Evolutionary conservation across 2,113 vertebrate genomes (phyloP).

Genomic region (Glaucomys volans): DNA sequence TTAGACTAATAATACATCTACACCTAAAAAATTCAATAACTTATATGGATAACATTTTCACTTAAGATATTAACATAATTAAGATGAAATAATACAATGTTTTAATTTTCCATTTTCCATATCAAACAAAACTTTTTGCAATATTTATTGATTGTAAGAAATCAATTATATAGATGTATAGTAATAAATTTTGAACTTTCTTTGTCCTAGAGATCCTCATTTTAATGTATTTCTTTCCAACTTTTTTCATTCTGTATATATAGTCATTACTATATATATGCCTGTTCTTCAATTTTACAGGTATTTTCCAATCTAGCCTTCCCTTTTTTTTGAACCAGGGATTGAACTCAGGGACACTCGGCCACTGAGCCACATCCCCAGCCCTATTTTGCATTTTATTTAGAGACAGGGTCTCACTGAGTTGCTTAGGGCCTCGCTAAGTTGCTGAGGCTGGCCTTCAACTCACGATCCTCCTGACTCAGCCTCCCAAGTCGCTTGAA

Average conservation of each 20-base stretch:
- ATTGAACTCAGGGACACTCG: no score
- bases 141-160: neutral
- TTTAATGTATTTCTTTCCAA: neutral
- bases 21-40: constrained; percentile 24
- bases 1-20: constrained; percentile 27
- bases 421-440: no score
- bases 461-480: no score
- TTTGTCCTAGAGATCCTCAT: neutral
- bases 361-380: no score
- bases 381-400: no score
- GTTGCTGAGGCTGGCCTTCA: no score
- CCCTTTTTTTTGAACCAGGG: no score
- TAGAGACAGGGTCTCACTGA: no score
- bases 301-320: neutral
- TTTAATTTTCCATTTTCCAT: neutral
- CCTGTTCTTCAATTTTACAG: neutral
- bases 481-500: no score
- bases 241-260: neutral
- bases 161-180: neutral
- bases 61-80: constrained; percentile 23
- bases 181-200: neutral
- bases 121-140: neutral
- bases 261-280: neutral
- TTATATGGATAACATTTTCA: constrained; percentile 29
- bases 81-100: constrained; percentile 43